Base-by-base conservation (phyloP, 2,888 invertebrate species). In the Lydus trimaculatus region DNA sequence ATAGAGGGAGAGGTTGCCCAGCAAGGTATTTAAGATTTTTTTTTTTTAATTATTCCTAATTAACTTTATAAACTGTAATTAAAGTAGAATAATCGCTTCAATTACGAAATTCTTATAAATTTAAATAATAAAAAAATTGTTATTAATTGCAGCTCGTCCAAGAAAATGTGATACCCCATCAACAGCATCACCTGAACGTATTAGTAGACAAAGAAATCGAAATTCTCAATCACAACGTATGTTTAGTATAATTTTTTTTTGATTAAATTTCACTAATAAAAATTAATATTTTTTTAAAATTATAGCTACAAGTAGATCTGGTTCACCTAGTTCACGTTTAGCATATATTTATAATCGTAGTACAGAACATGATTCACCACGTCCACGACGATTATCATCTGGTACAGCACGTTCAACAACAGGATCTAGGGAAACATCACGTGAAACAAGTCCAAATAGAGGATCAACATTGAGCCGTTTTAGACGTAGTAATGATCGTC, bases 201-300 rank as follows among this genome's bases (percentile, higher is more conserved):
- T 78, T 79, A 88, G 83, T 76, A 87, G 82, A 85, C 91, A 86
- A 78, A 91, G 89, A 75, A 91, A 83, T 82, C 90, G 87, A 76
- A 89, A 92, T 25, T 96, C 96, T 2, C 95, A 95, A 81, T 97
- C 97, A 58, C 97, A 97, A 87, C 97, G 96, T 96, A 87, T 91
- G 93, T 89, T 72, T 63, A 28, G 28, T 36, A 15, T 33, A 13
- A 17, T 58, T 15, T 61, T 64, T 20, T 63, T 66, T 58, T 59
- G 11, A 9, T 48, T 5, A 11, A 20, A 11, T 17, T 11, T 52
- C 4, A 20, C 15, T 33, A 20, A 11, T 33, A 20, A 11, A 39
- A 15, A 43, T 15, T 33, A 20, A 48, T 39, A 60, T 67, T 28
- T 43, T 31, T 64, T 67, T 72, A 13, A 5, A 8, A 6, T 7